Evolutionary conservation across 2,113 vertebrate genomes (phyloP).

Genomic region (Cinclus cinclus): DNA sequence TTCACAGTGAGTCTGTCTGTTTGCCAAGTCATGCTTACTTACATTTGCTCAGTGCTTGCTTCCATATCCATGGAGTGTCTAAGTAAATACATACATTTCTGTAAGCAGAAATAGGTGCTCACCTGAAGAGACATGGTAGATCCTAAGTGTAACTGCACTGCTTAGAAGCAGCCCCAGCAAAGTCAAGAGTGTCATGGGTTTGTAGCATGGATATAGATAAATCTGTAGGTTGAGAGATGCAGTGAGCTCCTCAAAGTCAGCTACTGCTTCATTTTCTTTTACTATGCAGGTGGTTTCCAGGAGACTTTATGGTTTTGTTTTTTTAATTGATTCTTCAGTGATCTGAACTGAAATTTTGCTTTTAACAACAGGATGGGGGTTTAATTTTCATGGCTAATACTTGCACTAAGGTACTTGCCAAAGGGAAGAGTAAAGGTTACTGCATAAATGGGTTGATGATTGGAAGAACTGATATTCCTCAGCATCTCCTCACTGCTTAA

Average conservation of each 20-base stretch:
- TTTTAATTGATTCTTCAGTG: neutral
- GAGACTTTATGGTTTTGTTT: neutral
- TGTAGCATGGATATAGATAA: accelerated
- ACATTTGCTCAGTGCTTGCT: neutral
- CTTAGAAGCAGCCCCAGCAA: neutral
- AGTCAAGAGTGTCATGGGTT: neutral
- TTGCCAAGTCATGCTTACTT: neutral
- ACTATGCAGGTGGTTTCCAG: neutral
- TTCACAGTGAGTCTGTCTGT: neutral
- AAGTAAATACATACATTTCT: neutral
- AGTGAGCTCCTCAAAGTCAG: neutral
- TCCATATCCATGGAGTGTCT: neutral
- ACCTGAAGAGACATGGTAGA: neutral
- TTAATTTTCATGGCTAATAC: neutral
- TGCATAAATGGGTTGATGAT: neutral
- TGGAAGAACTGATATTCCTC: neutral
- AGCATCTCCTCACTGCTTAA: neutral
- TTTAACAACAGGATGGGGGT: neutral
- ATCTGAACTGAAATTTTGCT: neutral
- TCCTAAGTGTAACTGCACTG: neutral
- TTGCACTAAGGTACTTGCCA: neutral
- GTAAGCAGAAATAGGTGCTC: neutral
- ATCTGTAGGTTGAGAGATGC: neutral
- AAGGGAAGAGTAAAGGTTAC: neutral
- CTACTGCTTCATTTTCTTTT: neutral